Evolutionary conservation across 2,797 vertebrate genomes (phyloP), one percentile per base, ranked within the genome.

Genomic region (Synaphobranchus kaupii): DNA sequence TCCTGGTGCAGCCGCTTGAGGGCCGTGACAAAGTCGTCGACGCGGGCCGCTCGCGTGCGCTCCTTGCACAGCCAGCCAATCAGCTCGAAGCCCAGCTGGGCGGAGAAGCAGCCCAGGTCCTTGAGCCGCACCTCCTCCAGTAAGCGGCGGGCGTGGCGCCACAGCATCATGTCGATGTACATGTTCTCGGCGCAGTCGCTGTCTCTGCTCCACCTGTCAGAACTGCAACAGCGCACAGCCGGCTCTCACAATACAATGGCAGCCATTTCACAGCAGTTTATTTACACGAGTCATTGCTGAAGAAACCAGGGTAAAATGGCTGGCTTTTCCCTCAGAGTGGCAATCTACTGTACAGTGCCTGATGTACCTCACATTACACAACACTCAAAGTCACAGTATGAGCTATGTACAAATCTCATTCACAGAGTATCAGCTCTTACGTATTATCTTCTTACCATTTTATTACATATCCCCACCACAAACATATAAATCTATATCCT

Each of bases 91-190:
- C 98, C 98, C 63, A 99, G 80, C 94, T 99, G 99, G 0, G 98
- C 98, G 0, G 98, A 97, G 93, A 99, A 99, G 90, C 97, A 98
- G 52, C 98, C 98, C 0, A 99, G 97, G 92, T 99, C 99, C 22
- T 97, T 97, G 0, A 99, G 96, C 22, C 97, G 96, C 44, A 99
- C 96, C 92, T 99, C 98, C 92, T 99, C 98, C 87, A 99, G 94
- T 84, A 99, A 97, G 76, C 94, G 97, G 3, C 98, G 97, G 0
- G 98, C 98, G 0, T 99, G 98, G 60, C 98, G 96, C 98, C 98
- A 99, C 0, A 99, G 96, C 98, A 99, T 99, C 97, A 99, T 96
- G 87, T 99, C 98, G 13, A 99, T 99, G 87, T 99, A 99, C 97
- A 99, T 98, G 92, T 99, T 98, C 94, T 99, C 99, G 0, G 98